phyloP scores from a whole-genome alignment of 1,140 invertebrate species.

The Battus philenor region DNA sequence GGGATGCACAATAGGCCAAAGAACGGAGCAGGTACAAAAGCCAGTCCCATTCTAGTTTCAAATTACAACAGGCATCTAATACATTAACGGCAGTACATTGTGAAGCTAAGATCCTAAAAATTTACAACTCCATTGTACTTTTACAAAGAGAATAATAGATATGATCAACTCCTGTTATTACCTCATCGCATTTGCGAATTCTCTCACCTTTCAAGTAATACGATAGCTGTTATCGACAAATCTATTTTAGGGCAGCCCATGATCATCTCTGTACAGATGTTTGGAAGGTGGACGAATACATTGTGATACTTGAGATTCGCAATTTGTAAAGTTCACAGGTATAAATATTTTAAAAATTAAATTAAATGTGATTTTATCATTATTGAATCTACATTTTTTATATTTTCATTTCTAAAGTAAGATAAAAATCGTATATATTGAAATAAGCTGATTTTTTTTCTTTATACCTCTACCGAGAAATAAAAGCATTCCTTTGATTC shows the following conservation, averaged over 20 bases:
- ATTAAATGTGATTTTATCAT: too few species aligned
- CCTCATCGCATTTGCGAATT: slow-evolving; percentile 61
- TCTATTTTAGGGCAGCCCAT: slow-evolving; percentile 35
- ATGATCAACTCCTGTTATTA: slow-evolving; percentile 69
- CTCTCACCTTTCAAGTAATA: slow-evolving; percentile 61
- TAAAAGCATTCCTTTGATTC: too few species aligned
- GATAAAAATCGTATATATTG: too few species aligned
- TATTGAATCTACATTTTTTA: too few species aligned
- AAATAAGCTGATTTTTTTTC: too few species aligned
- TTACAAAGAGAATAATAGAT: slow-evolving; percentile 58
- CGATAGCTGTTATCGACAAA: slow-evolving; percentile 48
- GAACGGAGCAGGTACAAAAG: slow-evolving; percentile 66
- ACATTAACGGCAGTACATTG: slow-evolving; percentile 70
- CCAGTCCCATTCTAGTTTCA: slow-evolving; percentile 51
- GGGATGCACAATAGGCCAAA: slow-evolving; percentile 53
- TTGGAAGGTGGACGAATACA: slow-evolving; percentile 55
- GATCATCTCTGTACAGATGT: slow-evolving; percentile 46
- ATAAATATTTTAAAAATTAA: too few species aligned
- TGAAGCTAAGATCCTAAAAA: slow-evolving; percentile 72
- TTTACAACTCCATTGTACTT: slow-evolving; percentile 70
- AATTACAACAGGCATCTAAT: slow-evolving; percentile 57
- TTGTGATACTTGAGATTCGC: too few species aligned
- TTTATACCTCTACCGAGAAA: too few species aligned
- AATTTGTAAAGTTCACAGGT: too few species aligned
- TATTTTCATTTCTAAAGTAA: too few species aligned